Evolutionary conservation across 2,888 invertebrate genomes (phyloP).

Genomic region (Bellardia pandia): DNA sequence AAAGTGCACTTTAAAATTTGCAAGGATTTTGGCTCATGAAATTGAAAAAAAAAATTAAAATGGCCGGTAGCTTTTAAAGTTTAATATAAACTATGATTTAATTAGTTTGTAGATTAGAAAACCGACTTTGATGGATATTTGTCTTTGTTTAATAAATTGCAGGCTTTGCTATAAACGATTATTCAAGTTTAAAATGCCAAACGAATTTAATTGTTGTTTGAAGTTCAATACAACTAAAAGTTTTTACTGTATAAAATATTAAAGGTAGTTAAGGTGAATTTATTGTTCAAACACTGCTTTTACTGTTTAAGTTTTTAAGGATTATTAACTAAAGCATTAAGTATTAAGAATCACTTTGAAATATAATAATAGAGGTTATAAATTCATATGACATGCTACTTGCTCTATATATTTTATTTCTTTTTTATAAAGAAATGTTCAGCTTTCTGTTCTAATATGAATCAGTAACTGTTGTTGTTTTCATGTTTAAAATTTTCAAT

Average conservation of each 20-base stretch:
- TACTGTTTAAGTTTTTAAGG: no score
- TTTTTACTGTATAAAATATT: no score
- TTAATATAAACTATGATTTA: background rate
- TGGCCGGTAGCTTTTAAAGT: background rate
- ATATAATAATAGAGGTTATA: background rate
- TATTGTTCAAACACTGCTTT: no score
- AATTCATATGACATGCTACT: background rate
- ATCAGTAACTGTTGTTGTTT: slow-evolving; percentile 45
- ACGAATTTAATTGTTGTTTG: no score
- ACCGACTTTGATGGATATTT: no score
- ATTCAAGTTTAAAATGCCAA: no score
- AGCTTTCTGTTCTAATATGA: slow-evolving; percentile 41
- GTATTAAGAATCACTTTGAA: background rate
- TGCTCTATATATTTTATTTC: background rate
- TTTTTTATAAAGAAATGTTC: background rate
- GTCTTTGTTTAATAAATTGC: no score
- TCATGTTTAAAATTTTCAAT: slow-evolving; percentile 47
- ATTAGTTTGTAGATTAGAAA: background rate
- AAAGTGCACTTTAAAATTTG: slow-evolving; percentile 5
- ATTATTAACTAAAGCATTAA: no score
- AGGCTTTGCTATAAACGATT: no score
- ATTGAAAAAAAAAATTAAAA: background rate
- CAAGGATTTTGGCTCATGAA: background rate
- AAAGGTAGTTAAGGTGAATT: no score
- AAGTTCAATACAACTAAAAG: no score